Percentiles rank a stretch among this genome's conserved stretches.
phyloP scores from a whole-genome alignment of 2,113 vertebrate species.

The Microtus oregoni region DNA sequence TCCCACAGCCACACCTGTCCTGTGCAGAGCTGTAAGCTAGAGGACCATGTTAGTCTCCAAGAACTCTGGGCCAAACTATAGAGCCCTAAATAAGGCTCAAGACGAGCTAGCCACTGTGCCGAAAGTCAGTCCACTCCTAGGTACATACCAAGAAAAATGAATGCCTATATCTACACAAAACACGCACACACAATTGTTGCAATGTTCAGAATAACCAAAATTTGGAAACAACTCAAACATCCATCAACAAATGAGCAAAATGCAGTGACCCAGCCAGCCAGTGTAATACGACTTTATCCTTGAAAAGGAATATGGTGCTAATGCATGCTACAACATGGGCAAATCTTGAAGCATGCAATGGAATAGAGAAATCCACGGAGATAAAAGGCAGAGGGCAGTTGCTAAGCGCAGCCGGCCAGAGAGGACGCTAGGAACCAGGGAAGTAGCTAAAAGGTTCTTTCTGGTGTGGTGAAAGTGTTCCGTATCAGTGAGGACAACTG shows the following conservation, averaged over 20 bases:
- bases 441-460: neutral
- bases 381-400: neutral
- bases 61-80: neutral
- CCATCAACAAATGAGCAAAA: neutral
- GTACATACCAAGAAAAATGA: neutral
- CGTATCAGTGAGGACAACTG: neutral
- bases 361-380: neutral
- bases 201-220: neutral
- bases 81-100: neutral
- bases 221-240: neutral
- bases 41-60: neutral
- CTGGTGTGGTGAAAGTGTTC: neutral
- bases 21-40: neutral
- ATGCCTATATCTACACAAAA: neutral
- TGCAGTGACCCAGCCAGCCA: too few species aligned
- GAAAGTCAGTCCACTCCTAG: neutral
- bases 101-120: neutral
- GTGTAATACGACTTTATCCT: neutral
- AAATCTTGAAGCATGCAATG: neutral
- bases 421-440: rapidly evolving
- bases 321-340: neutral
- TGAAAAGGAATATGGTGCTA: neutral
- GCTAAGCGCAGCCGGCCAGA: neutral
- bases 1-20: neutral
- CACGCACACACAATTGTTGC: neutral